Conservation (phyloP, 2,888 invertebrate genomes). For the Athalia rosae region DNA sequence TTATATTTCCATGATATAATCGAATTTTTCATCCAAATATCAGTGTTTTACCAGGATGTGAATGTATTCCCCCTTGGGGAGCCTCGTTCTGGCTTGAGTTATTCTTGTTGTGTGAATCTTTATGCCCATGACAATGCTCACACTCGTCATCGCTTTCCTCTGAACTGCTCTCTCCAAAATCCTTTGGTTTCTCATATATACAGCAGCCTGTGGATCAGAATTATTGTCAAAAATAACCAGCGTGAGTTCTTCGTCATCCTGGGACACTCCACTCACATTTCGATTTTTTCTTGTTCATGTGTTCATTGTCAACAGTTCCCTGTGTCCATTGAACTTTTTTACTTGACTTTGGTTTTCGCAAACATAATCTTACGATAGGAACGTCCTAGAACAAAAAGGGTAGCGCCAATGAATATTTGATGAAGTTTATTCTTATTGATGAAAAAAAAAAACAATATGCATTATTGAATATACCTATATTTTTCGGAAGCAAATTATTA, state of each 20-base stretch:
- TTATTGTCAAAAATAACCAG: slow-evolving; percentile 41
- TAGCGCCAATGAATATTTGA: not conserved
- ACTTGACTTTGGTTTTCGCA: slow-evolving; percentile 81
- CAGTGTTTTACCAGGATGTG: slow-evolving; percentile 20
- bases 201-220: slow-evolving; percentile 85
- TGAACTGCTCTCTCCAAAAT: slow-evolving; percentile 92
- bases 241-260: slow-evolving; percentile 20
- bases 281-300: slow-evolving; percentile 96
- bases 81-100: slow-evolving; percentile 57
- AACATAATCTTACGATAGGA: slow-evolving; percentile 79
- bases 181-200: slow-evolving; percentile 92
- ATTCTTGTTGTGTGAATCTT: slow-evolving; percentile 67
- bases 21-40: not conserved
- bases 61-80: slow-evolving; percentile 47
- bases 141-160: slow-evolving; percentile 89
- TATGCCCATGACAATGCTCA: slow-evolving; percentile 89
- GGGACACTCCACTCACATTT: slow-evolving; percentile 83
- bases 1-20: slow-evolving; percentile 10
- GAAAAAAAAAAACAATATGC: no score
- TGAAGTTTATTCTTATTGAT: no score
- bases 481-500: not conserved
- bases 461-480: not conserved
- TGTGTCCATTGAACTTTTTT: slow-evolving; percentile 93
- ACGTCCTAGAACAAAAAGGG: slow-evolving; percentile 71
- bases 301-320: slow-evolving; percentile 95